These are phyloP conservation scores for Nibea coibor DNA, from an alignment of 2,113 vertebrate species.

Conservation along the genomic window DNA sequence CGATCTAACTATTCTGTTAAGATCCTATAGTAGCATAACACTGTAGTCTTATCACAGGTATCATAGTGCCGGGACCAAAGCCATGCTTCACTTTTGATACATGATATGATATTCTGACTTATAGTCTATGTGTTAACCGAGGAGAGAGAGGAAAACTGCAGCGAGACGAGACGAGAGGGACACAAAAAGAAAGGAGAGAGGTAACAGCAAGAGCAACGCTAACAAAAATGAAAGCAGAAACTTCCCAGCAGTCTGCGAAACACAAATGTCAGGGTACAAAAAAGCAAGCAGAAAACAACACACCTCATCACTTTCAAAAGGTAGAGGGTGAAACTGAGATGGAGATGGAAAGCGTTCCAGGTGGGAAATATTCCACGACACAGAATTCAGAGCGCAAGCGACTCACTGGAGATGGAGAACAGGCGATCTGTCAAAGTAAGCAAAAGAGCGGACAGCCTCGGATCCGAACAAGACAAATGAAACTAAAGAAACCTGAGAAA, in stretches of 20 bases:
- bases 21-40: background rate
- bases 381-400: constrained; percentile 46
- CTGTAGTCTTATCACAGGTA: background rate
- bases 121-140: background rate
- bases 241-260: constrained; percentile 36
- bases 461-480: constrained; percentile 29
- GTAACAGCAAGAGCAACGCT: constrained; percentile 14
- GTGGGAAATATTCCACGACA: constrained; percentile 55
- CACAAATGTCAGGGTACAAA: constrained; percentile 45
- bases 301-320: constrained; percentile 50
- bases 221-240: constrained; percentile 22
- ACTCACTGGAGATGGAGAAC: constrained; percentile 34
- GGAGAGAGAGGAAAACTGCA: background rate
- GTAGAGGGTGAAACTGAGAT: constrained; percentile 27
- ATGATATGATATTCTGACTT: background rate
- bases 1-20: background rate
- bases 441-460: constrained; percentile 20
- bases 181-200: background rate
- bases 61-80: background rate
- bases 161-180: background rate
- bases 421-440: constrained; percentile 59
- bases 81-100: background rate
- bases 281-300: constrained; percentile 43
- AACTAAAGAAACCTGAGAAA: constrained; percentile 61
- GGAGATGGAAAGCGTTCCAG: constrained; percentile 39